These are phyloP conservation scores for Aphelenchoides fujianensis DNA, from an alignment of 1,140 invertebrate species.

Conservation along the genomic window DNA sequence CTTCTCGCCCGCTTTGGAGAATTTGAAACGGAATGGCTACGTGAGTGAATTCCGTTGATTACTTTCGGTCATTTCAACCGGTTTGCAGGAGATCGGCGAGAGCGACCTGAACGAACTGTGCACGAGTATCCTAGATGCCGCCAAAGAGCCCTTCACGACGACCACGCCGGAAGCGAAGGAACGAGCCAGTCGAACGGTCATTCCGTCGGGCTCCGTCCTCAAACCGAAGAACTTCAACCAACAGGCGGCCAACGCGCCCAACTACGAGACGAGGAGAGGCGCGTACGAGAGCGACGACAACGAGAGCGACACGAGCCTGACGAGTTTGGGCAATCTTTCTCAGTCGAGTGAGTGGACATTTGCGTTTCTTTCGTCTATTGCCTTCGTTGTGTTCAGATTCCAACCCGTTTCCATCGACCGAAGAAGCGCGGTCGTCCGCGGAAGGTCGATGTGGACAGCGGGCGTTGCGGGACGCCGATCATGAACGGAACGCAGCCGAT, in stretches of 20 bases:
- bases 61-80: constrained; percentile 18
- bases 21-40: constrained; percentile 54
- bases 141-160: constrained; percentile 48
- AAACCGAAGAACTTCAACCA: constrained; percentile 31
- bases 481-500: constrained; percentile 46
- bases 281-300: constrained; percentile 52
- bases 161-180: neutral
- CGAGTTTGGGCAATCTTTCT: neutral
- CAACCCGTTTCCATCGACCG: constrained; percentile 23
- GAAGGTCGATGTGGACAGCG: constrained; percentile 50
- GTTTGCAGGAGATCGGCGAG: constrained; percentile 42
- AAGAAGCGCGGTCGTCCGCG: constrained; percentile 50
- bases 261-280: neutral
- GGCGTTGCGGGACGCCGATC: constrained; percentile 44
- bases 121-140: constrained; percentile 52
- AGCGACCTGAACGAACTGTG: constrained; percentile 46
- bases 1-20: constrained; percentile 57
- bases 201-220: constrained; percentile 36
- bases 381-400: constrained; percentile 24
- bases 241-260: constrained; percentile 16
- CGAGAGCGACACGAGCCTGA: constrained; percentile 33
- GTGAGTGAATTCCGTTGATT: constrained; percentile 28
- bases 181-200: neutral
- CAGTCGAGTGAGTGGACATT: constrained; percentile 9
- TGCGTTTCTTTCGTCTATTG: constrained; percentile 10